These are phyloP conservation scores for Micronycteris hirsuta DNA, from an alignment of 2,113 vertebrate species.

Conservation along the genomic window DNA sequence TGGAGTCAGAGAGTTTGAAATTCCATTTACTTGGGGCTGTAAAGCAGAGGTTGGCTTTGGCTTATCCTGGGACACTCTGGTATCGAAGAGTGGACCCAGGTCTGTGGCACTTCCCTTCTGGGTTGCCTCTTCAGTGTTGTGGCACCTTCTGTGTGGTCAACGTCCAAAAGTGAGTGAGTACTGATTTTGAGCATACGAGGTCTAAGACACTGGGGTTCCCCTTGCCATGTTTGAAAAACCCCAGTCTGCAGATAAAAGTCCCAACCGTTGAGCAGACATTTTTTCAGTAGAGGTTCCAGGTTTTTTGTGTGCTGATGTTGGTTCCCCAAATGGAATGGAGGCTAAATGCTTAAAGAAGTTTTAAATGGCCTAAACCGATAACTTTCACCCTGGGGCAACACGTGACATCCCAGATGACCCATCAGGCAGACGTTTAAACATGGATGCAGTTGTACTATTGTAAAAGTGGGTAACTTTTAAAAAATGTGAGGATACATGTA, in stretches of 20 bases:
- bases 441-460: background rate
- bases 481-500: background rate
- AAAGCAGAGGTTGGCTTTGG: background rate
- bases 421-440: background rate
- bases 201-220: background rate
- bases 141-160: background rate
- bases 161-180: background rate
- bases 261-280: background rate
- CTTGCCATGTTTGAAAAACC: background rate
- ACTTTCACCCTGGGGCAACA: background rate
- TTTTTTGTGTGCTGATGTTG: background rate
- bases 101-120: background rate
- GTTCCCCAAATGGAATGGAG: background rate
- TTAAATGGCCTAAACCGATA: background rate
- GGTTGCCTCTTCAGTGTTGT: background rate
- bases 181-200: background rate
- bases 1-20: background rate
- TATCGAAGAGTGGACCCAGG: background rate
- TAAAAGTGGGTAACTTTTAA: background rate
- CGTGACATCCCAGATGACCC: background rate
- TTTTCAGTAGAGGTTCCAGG: background rate
- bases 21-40: background rate
- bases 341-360: background rate
- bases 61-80: background rate
- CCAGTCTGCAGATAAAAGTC: background rate